Base-by-base conservation (phyloP, 1,140 invertebrate species). In the Triops longicaudatus region DNA sequence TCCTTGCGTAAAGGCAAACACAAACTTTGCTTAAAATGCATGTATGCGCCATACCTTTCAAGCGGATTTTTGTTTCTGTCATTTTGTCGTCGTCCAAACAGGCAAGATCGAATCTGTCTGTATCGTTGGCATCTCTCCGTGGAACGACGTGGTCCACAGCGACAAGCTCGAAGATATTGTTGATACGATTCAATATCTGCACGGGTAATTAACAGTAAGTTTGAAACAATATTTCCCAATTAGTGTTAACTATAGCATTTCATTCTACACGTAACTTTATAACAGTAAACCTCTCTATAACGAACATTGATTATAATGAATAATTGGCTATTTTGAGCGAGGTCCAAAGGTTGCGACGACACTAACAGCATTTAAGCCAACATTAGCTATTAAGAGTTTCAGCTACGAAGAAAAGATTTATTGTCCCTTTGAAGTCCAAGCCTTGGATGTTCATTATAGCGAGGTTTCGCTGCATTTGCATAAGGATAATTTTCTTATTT, bases 101-200 rank as follows among this genome's bases (percentile, higher is more conserved):
- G 28, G 26, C 22, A 28, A 10, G n/a, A 31, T 17, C 41, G 26
- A 77, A 26, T 11, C 42, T 50, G 10, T 44, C 26, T 6, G 37
- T 17, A 75, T 17, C 14, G 27, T 41, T 42, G 26, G 37, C 11
- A 17, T 17, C 75, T 78, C 75, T 28, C 22, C 42, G 63, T 50
- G 41, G 41, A 26, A 77, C 9, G 11, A 95, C 90, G 0, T 92
- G 89, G 79, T 95, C 92, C 1, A 93, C 90, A 0, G 94, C 94
- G n/a, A 94, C 89, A 81, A 98, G 82, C 84, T 98, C 96, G 84
- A 98, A 98, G 79, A 97, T 95, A 83, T 97, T 98, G 83, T 98
- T 98, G 6, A 93, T 95, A 80, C 96, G 89, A 81, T 94, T 93
- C 77, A 97, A 86, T 81, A 98, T 96, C 95, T 98, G 85, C 44